Conservation (phyloP, 2,113 vertebrate genomes). For the Cryptotis parvus region DNA sequence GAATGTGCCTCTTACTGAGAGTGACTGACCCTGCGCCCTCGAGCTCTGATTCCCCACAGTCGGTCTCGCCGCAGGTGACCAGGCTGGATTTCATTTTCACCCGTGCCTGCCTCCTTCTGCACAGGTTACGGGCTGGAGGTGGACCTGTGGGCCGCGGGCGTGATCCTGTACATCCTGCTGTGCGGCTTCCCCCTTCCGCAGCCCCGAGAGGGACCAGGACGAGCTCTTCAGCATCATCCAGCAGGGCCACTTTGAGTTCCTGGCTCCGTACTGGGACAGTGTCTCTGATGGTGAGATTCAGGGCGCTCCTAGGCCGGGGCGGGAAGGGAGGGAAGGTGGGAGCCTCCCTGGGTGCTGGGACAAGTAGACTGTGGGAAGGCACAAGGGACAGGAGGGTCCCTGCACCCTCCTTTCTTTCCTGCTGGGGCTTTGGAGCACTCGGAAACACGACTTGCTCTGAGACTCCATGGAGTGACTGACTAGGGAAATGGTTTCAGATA, state of each 20-base stretch:
- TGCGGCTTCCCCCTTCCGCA: conserved; percentile 98
- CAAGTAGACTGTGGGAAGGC: not conserved
- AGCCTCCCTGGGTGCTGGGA: not conserved
- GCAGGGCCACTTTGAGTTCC: conserved; percentile 93
- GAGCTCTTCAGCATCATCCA: conserved; percentile 96
- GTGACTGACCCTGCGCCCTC: no score
- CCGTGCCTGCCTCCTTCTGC: not conserved
- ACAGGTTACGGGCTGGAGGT: conserved; percentile 96
- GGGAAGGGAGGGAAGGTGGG: not conserved
- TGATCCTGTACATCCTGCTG: conserved; percentile 96
- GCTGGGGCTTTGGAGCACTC: not conserved
- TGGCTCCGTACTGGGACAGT: conserved; percentile 96
- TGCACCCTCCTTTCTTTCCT: not conserved
- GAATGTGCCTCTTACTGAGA: not conserved
- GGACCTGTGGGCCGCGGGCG: conserved; percentile 97
- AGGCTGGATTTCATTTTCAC: not conserved
- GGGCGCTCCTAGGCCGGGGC: not conserved
- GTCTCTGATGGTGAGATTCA: conserved; percentile 93
- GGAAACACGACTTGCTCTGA: not conserved
- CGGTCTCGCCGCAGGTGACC: fast-evolving
- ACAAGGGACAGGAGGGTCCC: no score
- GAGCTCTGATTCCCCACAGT: fast-evolving
- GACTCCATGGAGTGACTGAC: not conserved
- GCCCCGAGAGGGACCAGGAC: conserved; percentile 94
- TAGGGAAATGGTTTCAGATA: not conserved